A percentile compares a stretch with the other conserved stretches of the same genome.
These are phyloP conservation scores for Myripristis jacobus DNA, from an alignment of 2,797 vertebrate species.

Conservation along the genomic window DNA sequence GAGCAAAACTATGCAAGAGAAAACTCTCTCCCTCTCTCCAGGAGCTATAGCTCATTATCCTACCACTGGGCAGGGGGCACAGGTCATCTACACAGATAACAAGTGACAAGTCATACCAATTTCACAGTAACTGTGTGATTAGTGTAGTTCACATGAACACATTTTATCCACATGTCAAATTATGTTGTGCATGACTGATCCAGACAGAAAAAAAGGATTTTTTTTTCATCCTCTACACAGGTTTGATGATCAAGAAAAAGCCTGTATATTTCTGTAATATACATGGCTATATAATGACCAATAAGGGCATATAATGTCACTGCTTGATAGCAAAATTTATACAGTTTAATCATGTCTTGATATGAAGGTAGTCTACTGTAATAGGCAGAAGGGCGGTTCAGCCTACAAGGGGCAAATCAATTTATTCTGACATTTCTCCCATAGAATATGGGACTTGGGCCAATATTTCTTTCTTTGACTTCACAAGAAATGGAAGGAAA, in stretches of 20 bases:
- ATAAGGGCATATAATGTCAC: conserved; percentile 39
- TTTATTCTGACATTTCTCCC: conserved; percentile 33
- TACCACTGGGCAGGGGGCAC: conserved; percentile 35
- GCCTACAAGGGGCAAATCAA: conserved; percentile 30
- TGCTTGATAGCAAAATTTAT: conserved; percentile 37
- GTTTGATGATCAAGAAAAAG: conserved; percentile 25
- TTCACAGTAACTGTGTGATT: conserved; percentile 53
- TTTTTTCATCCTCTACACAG: conserved; percentile 5
- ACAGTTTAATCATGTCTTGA: conserved; percentile 45
- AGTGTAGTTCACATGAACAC: conserved; percentile 22
- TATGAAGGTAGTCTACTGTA: conserved; percentile 29
- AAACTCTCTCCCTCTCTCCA: conserved; percentile 11
- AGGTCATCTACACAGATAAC: conserved; percentile 40
- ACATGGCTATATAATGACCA: background rate
- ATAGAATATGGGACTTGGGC: background rate
- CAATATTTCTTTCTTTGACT: background rate
- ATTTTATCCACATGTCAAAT: conserved; percentile 13
- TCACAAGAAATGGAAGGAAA: background rate
- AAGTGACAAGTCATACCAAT: conserved; percentile 37
- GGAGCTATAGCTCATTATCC: conserved; percentile 45
- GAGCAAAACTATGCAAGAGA: conserved; percentile 14
- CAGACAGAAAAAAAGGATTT: conserved; percentile 7
- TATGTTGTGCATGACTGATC: conserved; percentile 16
- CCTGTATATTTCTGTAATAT: conserved; percentile 36
- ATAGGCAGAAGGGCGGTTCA: conserved; percentile 32